Conservation (phyloP, 2,888 invertebrate species). For the Drosophila subsilvestris region DNA sequence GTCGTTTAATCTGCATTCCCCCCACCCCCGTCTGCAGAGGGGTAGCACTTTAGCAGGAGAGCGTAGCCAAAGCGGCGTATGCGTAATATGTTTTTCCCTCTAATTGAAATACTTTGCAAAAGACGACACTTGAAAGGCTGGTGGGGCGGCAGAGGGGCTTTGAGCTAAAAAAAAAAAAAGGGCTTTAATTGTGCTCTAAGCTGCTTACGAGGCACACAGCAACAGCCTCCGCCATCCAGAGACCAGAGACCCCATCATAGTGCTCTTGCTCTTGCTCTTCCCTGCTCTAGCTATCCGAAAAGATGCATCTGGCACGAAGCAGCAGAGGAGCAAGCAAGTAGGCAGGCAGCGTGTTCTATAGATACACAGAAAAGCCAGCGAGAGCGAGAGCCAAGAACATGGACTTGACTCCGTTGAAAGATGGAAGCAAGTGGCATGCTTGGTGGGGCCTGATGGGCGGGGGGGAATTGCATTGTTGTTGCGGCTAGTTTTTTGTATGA, state of each 20-base stretch:
- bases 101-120: slow-evolving; percentile 44
- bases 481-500: slow-evolving; percentile 54
- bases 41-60: slow-evolving; percentile 3
- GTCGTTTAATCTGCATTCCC: background rate
- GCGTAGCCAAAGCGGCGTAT: slow-evolving; percentile 44
- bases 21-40: background rate
- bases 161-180: slow-evolving; percentile 7
- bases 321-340: slow-evolving; percentile 20
- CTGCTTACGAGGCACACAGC: slow-evolving; percentile 37
- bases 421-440: slow-evolving; percentile 26
- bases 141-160: background rate
- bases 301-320: slow-evolving; percentile 19
- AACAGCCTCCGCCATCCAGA: background rate
- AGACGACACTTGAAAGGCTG: slow-evolving; percentile 5
- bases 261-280: background rate
- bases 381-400: slow-evolving; percentile 39
- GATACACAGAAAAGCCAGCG: slow-evolving; percentile 54
- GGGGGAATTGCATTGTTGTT: slow-evolving; percentile 51
- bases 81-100: slow-evolving; percentile 33
- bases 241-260: background rate
- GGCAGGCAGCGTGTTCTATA: slow-evolving; percentile 32
- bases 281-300: slow-evolving; percentile 8
- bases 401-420: slow-evolving; percentile 60
- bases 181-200: slow-evolving; percentile 56
- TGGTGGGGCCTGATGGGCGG: slow-evolving; percentile 7